Conservation (phyloP, 2,888 invertebrate genomes). For the Brachylomia viminalis region DNA sequence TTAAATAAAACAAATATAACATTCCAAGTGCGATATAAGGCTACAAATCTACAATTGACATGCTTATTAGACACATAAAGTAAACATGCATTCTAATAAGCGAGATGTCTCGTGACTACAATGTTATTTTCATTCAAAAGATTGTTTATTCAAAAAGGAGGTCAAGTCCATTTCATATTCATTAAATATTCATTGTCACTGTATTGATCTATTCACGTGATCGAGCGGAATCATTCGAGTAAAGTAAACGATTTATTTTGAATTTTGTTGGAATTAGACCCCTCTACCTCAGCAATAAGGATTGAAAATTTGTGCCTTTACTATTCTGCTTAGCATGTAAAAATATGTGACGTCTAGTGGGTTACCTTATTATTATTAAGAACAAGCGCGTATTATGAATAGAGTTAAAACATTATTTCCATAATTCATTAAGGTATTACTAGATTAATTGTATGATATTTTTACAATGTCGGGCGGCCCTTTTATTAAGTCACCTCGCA, state of each 20-base stretch:
- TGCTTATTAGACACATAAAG: background rate
- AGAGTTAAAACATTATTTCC: too few species aligned
- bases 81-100: background rate
- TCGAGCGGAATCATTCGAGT: background rate
- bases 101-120: constrained; percentile 9
- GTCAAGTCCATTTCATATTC: constrained; percentile 39
- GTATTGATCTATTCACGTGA: constrained; percentile 43
- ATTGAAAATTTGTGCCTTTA: background rate
- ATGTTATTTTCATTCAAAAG: constrained; percentile 10
- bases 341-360: too few species aligned
- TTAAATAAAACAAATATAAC: background rate
- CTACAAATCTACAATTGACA: background rate
- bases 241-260: background rate
- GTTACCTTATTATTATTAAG: too few species aligned
- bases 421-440: too few species aligned
- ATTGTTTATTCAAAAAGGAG: constrained; percentile 40
- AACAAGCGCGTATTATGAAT: too few species aligned
- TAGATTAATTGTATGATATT: too few species aligned
- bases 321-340: too few species aligned
- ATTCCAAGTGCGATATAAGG: background rate
- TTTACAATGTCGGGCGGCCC: too few species aligned
- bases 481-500: too few species aligned
- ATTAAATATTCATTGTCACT: constrained; percentile 23
- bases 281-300: background rate
- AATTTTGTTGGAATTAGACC: background rate